Evolutionary conservation across 2,797 vertebrate genomes (phyloP), one percentile per base, ranked within the genome.

Genomic region (Muraenolepis orangiensis): DNA sequence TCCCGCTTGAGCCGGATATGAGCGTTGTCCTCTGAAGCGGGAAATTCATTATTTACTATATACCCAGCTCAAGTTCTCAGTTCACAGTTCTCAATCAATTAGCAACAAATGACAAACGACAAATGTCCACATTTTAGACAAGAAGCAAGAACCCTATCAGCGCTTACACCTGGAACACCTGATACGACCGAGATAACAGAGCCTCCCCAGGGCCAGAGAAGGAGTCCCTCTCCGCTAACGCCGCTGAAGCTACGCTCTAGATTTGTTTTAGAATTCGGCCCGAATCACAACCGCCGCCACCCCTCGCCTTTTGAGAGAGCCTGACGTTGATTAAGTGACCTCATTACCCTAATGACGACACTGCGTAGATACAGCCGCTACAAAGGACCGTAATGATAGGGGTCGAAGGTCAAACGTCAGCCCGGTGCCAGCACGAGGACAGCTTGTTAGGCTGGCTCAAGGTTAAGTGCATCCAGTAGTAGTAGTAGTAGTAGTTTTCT

Each of bases 311-410:
- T 51, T 74, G 86, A 82, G 82, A 81, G 79, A 42, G 26, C 51
- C 66, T 76, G 83, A 89, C 85, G 81, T 84, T 90, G 87, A 89
- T 81, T 75, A 80, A 89, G 82, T 75, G 83, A 88, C 88, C 86
- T 81, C 84, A 86, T 89, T 91, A 87, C 73, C 6, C 71, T 69
- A n/a, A n/a, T n/a, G 38, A 30, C 61, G 76, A 78, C 76, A 74
- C 68, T 80, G 78, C n/a, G 69, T 8, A 32, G 68, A 74, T 61
- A 79, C 81, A 76, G 81, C 75, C 80, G 78, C 81, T 77, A 79
- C 66, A 73, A 46, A 72, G 80, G 69, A 73, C 74, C 61, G 74
- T 77, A 83, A 87, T 78, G 82, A 78, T 71, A 77, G 8, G 72
- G 84, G 85, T 88, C 84, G 76, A 69, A 84, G 78, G 84, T 78